Base-by-base conservation (phyloP, 2,113 vertebrate species). In the Meriones unguiculatus region DNA sequence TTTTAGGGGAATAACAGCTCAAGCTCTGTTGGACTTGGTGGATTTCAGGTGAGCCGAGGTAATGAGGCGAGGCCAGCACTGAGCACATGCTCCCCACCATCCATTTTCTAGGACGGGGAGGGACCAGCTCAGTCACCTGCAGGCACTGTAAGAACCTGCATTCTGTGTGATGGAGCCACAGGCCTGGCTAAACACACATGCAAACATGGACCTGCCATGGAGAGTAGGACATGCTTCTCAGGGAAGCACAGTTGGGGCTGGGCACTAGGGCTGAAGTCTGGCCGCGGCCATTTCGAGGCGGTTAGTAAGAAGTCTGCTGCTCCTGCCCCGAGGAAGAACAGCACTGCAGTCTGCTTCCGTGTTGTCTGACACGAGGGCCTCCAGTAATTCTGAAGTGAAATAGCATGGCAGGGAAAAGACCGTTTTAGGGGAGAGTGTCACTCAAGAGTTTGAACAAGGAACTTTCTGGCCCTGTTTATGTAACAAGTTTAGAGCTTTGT, bases 81-180 rank as follows among this genome's bases (percentile, higher is more conserved):
- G 25, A 28, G 38, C 9, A 69, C 57, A 25, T 0, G 13, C n/a
- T 64, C 9, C 7, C 65, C n/a, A 14, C 50, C 18, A 6, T 41
- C 15, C 10, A 5, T 30, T 2, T 0, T 13, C 54, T 14, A 57
- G 41, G 72, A 20, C 0, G 5, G 52, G 38, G 18, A 3, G 52
- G 35, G 24, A 32, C 5, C 1, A 32, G 17, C 7, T 28, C 2
- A 8, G 22, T 28, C 10, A 0, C 11, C 0, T 1, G 32, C 24
- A 64, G 28, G 50, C 6, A 2, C 64, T 13, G 32, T 4, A 3
- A 46, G 17, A 35, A 35, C 24, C 30, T 13, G 0, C 12, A 35
- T 30, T 81, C 57, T 57, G 72, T 32, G 15, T 0, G 0, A n/a
- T 14, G 46, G 59, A 35, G 62, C 8, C 87, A 69, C 9, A 24